phyloP scores from a whole-genome alignment of 2,888 invertebrate species.

The Nomada ruficornis region DNA sequence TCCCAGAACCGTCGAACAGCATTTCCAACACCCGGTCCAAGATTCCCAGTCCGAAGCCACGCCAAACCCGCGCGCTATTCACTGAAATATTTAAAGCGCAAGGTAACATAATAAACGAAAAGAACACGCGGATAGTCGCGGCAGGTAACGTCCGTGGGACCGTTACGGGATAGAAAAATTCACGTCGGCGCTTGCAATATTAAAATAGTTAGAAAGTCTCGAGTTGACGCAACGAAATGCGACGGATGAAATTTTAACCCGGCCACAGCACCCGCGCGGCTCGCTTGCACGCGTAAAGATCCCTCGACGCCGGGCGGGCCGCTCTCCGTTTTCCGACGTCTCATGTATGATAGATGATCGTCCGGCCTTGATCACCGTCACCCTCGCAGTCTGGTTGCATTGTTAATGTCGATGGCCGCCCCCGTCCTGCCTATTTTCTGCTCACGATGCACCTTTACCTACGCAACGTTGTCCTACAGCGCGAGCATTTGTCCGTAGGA shows the following conservation, averaged over 20 bases:
- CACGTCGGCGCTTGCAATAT: neutral
- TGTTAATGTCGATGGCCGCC: conserved; percentile 66
- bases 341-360: conserved; percentile 71
- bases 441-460: conserved; percentile 37
- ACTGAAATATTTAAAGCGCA: too few relatives aligned
- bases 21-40: too few relatives aligned
- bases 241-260: conserved; percentile 50
- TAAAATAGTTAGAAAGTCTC: neutral
- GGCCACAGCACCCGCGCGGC: neutral
- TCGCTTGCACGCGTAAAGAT: conserved; percentile 28
- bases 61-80: too few relatives aligned
- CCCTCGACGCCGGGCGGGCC: conserved; percentile 27
- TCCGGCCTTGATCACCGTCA: conserved; percentile 63
- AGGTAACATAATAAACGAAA: too few relatives aligned
- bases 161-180: neutral
- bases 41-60: too few relatives aligned
- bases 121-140: too few relatives aligned
- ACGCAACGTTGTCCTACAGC: conserved; percentile 18
- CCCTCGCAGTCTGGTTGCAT: conserved; percentile 67
- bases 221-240: conserved; percentile 10
- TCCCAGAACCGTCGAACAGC: too few relatives aligned
- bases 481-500: conserved; percentile 19
- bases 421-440: conserved; percentile 48
- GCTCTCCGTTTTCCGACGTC: conserved; percentile 35
- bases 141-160: too few relatives aligned